Percentiles rank a stretch among this genome's conserved stretches.
These are phyloP conservation scores for Lytechinus variegatus DNA, from an alignment of 35 echinoderm and acorn worm genomes.

Conservation along the genomic window DNA sequence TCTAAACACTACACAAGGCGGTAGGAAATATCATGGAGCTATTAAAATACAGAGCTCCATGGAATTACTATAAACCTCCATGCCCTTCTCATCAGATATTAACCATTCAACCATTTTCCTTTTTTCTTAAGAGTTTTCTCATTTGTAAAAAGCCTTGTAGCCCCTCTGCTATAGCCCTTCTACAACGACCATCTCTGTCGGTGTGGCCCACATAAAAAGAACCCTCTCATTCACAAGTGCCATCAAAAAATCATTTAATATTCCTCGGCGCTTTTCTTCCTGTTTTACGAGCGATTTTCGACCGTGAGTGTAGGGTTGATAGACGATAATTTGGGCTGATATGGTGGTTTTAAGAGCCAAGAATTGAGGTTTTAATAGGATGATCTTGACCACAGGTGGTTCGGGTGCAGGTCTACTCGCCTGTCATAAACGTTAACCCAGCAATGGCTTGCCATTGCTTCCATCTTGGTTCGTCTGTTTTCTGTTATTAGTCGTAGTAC, in stretches of 20 bases:
- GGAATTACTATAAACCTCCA: too few species aligned
- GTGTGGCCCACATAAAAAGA: not conserved
- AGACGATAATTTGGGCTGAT: conserved; percentile 11
- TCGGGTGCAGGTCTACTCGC: not conserved
- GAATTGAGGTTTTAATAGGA: conserved; percentile 19
- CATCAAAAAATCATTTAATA: conserved; percentile 21
- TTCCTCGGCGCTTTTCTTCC: conserved; percentile 18
- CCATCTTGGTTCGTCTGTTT: not conserved
- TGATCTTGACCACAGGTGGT: conserved; percentile 49
- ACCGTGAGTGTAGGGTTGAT: not conserved
- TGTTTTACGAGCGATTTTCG: conserved; percentile 40
- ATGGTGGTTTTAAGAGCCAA: conserved; percentile 13
- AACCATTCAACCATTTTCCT: too few species aligned
- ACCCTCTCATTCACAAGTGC: not conserved
- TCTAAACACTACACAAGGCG: too few species aligned
- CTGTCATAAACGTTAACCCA: conserved; percentile 21
- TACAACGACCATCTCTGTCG: not conserved
- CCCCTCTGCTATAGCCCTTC: not conserved
- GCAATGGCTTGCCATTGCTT: not conserved
- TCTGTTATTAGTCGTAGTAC: not conserved
- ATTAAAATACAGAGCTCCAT: too few species aligned
- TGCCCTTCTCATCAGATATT: too few species aligned
- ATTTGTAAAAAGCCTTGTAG: too few species aligned
- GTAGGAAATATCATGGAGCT: too few species aligned
- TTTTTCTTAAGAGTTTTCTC: too few species aligned